A percentile compares a stretch with the other conserved stretches of the same genome.
These are phyloP conservation scores for Cephus pulcher DNA, from an alignment of 2,888 invertebrate species.

Conservation along the genomic window DNA sequence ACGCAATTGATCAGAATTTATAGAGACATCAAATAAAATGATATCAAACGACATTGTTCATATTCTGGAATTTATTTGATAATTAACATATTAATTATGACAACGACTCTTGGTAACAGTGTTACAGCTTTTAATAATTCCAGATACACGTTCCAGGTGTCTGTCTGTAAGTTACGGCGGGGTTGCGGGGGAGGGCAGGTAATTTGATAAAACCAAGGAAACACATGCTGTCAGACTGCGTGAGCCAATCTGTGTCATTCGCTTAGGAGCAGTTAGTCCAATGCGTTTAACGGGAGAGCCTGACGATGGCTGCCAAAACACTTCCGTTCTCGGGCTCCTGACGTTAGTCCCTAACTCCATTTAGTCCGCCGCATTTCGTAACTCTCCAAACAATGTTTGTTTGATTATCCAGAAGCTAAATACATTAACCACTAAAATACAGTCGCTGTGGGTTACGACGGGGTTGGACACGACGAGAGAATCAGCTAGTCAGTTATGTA, in stretches of 20 bases:
- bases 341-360: constrained; percentile 19
- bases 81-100: neutral
- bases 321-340: constrained; percentile 15
- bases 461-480: neutral
- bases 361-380: constrained; percentile 31
- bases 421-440: constrained; percentile 32
- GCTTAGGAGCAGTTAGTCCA: constrained; percentile 36
- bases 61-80: neutral
- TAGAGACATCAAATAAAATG: neutral
- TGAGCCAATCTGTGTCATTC: constrained; percentile 39
- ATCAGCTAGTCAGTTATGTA: neutral
- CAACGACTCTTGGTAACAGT: neutral
- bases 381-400: constrained; percentile 42
- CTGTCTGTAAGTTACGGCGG: neutral
- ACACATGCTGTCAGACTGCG: constrained; percentile 4
- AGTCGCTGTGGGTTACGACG: constrained; percentile 4
- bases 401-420: constrained; percentile 42
- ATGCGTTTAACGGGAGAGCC: neutral
- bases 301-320: constrained; percentile 7
- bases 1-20: neutral
- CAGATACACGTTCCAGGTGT: neutral
- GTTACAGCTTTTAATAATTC: neutral
- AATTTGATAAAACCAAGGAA: neutral
- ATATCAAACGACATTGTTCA: neutral
- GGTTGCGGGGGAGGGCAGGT: neutral